Conservation (phyloP, 2,888 invertebrate genomes). For the Drosophila tanythrix region DNA sequence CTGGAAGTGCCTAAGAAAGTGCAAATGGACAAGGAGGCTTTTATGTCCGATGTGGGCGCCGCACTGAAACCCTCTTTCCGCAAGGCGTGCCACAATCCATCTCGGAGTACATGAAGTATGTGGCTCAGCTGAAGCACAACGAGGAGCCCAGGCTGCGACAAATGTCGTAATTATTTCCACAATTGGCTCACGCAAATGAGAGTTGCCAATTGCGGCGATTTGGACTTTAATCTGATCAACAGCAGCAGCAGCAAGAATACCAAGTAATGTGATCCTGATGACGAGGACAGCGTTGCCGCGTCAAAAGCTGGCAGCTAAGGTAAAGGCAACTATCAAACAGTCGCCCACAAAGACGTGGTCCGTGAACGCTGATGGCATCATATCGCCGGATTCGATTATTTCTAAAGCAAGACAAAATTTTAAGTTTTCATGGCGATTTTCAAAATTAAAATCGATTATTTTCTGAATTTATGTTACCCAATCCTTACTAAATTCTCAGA, state of each 20-base stretch:
- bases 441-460: neutral
- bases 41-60: slow-evolving; percentile 86
- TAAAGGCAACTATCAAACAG: neutral
- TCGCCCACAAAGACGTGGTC: slow-evolving; percentile 10
- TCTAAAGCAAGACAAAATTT: no score
- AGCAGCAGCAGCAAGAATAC: slow-evolving; percentile 34
- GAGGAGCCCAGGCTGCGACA: slow-evolving; percentile 90
- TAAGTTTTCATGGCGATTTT: neutral
- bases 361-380: no score
- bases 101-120: slow-evolving; percentile 88
- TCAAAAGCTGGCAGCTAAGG: slow-evolving; percentile 30
- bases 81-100: slow-evolving; percentile 86
- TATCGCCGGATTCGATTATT: no score
- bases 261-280: slow-evolving; percentile 62
- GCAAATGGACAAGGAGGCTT: slow-evolving; percentile 89
- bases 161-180: slow-evolving; percentile 88
- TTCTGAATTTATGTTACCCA: neutral
- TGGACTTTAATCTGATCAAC: slow-evolving; percentile 84
- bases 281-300: slow-evolving; percentile 41
- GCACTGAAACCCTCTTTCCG: slow-evolving; percentile 78
- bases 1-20: slow-evolving; percentile 88
- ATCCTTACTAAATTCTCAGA: no score
- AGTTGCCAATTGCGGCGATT: slow-evolving; percentile 86
- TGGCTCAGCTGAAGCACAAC: slow-evolving; percentile 89
- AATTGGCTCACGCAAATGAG: slow-evolving; percentile 88